A percentile compares a stretch with the other conserved stretches of the same genome.
Evolutionary conservation across 2,113 vertebrate genomes (phyloP).

Genomic region (Lonchura striata): DNA sequence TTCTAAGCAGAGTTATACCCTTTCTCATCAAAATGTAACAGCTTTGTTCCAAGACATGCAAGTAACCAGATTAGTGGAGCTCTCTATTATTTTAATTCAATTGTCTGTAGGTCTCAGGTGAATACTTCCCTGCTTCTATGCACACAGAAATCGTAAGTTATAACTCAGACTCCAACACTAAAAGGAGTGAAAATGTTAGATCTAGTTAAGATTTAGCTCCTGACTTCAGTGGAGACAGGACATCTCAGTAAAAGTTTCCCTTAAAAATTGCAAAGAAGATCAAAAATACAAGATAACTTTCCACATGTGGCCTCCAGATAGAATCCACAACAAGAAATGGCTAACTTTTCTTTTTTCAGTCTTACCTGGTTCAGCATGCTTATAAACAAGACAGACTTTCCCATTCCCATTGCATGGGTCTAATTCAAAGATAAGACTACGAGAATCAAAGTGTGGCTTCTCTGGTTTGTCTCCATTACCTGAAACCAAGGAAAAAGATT

Average conservation of each 20-base stretch:
- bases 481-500: constrained; percentile 16
- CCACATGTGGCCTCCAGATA: neutral
- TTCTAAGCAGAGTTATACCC: neutral
- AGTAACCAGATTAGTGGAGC: neutral
- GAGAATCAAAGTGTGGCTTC: constrained; percentile 88
- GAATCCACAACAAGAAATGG: neutral
- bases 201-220: neutral
- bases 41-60: neutral
- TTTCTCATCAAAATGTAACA: neutral
- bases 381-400: constrained; percentile 95
- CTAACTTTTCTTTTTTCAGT: neutral
- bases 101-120: neutral
- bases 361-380: constrained; percentile 84
- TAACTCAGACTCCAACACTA: neutral
- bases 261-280: neutral
- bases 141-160: neutral
- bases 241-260: neutral
- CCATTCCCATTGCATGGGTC: constrained; percentile 90
- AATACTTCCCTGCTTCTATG: neutral
- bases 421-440: constrained; percentile 89
- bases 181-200: neutral
- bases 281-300: neutral
- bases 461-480: constrained; percentile 61
- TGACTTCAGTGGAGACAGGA: neutral
- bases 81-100: neutral